Conservation (phyloP, 2,888 invertebrate species). For the Globia sparganii region DNA sequence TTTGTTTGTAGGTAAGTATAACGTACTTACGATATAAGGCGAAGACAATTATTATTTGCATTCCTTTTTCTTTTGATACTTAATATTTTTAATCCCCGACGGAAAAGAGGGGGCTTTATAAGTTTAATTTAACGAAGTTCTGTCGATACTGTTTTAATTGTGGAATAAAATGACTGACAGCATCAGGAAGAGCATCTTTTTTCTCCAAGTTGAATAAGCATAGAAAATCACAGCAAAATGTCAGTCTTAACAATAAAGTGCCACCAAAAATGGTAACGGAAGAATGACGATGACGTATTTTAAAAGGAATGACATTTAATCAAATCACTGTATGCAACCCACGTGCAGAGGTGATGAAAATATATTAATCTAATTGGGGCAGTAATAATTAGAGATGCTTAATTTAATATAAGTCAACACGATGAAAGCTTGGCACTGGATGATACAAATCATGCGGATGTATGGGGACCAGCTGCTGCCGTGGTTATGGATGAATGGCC, state of each 20-base stretch:
- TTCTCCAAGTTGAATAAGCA: background rate
- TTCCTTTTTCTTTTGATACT: background rate
- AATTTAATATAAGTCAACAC: constrained; percentile 13
- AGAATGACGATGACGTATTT: background rate
- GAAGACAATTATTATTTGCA: background rate
- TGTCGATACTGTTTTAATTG: background rate
- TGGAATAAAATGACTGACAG: background rate
- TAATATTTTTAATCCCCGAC: background rate
- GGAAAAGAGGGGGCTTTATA: no score
- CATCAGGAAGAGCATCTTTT: background rate
- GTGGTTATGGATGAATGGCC: constrained; percentile 1
- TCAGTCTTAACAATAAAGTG: background rate
- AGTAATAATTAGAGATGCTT: constrained; percentile 28
- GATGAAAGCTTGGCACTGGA: constrained; percentile 48
- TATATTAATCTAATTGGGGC: constrained; percentile 37
- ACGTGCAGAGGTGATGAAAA: constrained; percentile 22
- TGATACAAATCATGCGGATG: constrained; percentile 23
- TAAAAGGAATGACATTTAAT: constrained; percentile 5
- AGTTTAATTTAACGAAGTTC: background rate
- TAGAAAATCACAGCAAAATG: background rate
- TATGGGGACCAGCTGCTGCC: constrained; percentile 12
- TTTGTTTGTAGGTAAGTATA: background rate
- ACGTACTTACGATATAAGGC: no score
- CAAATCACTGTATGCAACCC: constrained; percentile 7
- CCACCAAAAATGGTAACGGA: background rate